phyloP scores from a whole-genome alignment of 2,888 invertebrate genomes.

The Ariolimax columbianus region DNA sequence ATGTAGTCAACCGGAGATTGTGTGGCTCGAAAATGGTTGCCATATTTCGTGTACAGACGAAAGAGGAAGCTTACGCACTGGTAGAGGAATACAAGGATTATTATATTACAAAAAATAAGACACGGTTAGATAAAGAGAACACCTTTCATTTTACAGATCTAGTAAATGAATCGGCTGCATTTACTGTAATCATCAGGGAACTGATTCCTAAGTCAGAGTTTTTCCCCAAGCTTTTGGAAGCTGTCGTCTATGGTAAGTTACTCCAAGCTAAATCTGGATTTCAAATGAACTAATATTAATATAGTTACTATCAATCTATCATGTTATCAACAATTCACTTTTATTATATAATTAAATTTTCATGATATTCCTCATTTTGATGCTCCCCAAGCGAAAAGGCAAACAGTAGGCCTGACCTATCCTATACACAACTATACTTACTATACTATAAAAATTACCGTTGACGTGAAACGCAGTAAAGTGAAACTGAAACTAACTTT shows the following conservation, averaged over 20 bases:
- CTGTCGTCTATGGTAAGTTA: slow-evolving; percentile 63
- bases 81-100: neutral
- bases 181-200: slow-evolving; percentile 61
- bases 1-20: slow-evolving; percentile 68
- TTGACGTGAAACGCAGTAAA: too few relatives aligned
- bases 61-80: neutral
- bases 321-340: too few relatives aligned
- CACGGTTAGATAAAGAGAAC: neutral
- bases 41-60: neutral
- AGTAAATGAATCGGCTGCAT: slow-evolving; percentile 10
- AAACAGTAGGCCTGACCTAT: too few relatives aligned
- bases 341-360: too few relatives aligned
- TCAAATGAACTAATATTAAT: too few relatives aligned
- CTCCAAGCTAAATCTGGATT: too few relatives aligned
- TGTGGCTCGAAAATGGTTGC: slow-evolving; percentile 63
- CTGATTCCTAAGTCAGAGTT: slow-evolving; percentile 65
- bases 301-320: too few relatives aligned
- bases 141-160: slow-evolving; percentile 18
- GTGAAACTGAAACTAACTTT: too few relatives aligned
- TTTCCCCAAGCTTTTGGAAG: slow-evolving; percentile 61
- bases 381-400: too few relatives aligned
- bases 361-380: too few relatives aligned
- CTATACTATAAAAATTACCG: too few relatives aligned
- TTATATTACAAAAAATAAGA: neutral
- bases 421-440: too few relatives aligned